phyloP scores from a whole-genome alignment of 1,140 invertebrate species.

The Onthophagus taurus region DNA sequence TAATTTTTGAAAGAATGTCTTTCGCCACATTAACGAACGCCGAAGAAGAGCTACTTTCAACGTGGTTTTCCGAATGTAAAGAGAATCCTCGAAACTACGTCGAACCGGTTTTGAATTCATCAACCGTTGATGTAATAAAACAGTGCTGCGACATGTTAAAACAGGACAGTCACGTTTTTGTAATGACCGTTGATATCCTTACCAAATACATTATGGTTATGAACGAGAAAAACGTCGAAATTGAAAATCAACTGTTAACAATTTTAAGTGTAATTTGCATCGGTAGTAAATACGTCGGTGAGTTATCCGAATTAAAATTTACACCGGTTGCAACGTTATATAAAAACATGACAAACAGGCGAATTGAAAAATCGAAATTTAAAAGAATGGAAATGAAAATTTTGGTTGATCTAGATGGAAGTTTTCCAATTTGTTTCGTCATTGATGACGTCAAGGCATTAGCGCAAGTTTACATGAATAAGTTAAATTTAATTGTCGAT shows the following conservation, averaged over 20 bases:
- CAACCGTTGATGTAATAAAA: conserved; percentile 23
- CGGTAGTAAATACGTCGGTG: conserved; percentile 25
- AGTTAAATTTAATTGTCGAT: conserved; percentile 21
- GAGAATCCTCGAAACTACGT: not conserved
- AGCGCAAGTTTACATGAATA: conserved; percentile 21
- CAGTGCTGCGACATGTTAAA: conserved; percentile 24
- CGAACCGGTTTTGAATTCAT: conserved; percentile 24
- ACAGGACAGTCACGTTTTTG: conserved; percentile 26
- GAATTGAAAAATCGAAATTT: not conserved
- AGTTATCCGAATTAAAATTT: conserved; percentile 16
- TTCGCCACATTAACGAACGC: too few species aligned
- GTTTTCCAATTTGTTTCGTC: conserved; percentile 22
- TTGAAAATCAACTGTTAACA: conserved; percentile 20
- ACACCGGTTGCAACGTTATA: not conserved
- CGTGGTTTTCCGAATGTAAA: conserved; percentile 2
- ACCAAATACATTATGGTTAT: conserved; percentile 26
- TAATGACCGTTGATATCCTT: conserved; percentile 22
- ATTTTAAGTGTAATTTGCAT: conserved; percentile 22
- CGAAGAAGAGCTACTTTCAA: not conserved
- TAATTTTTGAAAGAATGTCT: too few species aligned
- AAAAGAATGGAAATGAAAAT: conserved; percentile 23
- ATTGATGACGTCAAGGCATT: conserved; percentile 28
- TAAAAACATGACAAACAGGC: not conserved
- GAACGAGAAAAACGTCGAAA: conserved; percentile 15
- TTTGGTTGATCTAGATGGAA: conserved; percentile 20